Conservation (phyloP, 2,797 vertebrate species). For the Acanthurus leucopareius region DNA sequence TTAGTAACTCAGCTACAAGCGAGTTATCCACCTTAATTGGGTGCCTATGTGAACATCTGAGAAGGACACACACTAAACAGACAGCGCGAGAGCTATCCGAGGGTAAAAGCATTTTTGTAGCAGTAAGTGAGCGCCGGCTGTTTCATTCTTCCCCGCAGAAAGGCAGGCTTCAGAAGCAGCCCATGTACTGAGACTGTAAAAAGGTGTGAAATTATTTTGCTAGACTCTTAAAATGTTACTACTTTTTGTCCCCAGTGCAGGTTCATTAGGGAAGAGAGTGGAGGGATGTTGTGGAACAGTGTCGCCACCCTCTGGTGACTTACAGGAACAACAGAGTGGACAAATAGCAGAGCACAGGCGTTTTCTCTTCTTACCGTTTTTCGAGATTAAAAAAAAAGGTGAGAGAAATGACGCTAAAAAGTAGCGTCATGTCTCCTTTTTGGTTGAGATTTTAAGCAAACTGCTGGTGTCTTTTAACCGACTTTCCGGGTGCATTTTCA, state of each 20-base stretch:
- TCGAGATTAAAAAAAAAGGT: neutral
- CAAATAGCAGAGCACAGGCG: slow-evolving; percentile 23
- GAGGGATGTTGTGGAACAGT: slow-evolving; percentile 78
- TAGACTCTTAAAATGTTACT: slow-evolving; percentile 66
- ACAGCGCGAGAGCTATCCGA: too few species aligned
- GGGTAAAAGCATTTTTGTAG: too few species aligned
- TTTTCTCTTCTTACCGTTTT: slow-evolving; percentile 6
- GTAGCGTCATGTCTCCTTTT: neutral
- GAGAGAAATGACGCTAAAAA: neutral
- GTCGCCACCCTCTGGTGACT: slow-evolving; percentile 88
- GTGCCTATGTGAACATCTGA: too few species aligned
- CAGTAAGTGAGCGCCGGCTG: too few species aligned
- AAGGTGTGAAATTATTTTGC: slow-evolving; percentile 73
- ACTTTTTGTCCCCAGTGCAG: slow-evolving; percentile 44
- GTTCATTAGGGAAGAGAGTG: slow-evolving; percentile 33
- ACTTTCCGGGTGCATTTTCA: neutral
- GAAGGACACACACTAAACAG: too few species aligned
- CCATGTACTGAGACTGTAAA: slow-evolving; percentile 58
- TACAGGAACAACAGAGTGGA: slow-evolving; percentile 11
- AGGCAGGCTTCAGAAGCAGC: slow-evolving; percentile 19
- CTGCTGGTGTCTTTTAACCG: neutral
- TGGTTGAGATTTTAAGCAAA: neutral
- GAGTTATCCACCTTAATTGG: too few species aligned
- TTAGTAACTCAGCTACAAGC: too few species aligned
- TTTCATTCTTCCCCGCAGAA: slow-evolving; percentile 6